Conservation (phyloP, 2,888 invertebrate genomes). For the Phyllotreta cruciferae region DNA sequence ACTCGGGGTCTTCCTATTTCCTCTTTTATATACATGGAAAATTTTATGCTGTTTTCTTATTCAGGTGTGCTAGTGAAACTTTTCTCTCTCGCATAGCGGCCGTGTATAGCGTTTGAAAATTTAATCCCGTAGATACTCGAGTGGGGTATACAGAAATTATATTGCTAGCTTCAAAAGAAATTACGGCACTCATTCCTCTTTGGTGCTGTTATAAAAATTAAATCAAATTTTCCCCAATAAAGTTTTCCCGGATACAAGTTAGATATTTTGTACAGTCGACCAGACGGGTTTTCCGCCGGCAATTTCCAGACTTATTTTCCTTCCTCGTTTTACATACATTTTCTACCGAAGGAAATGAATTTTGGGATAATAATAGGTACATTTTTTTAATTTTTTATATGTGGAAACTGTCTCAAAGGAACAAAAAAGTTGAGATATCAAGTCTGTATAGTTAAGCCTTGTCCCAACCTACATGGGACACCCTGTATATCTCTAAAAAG, state of each 20-base stretch:
- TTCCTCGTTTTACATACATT: constrained; percentile 28
- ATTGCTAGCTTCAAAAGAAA: constrained; percentile 61
- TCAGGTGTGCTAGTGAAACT: constrained; percentile 52
- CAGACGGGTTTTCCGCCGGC: constrained; percentile 46
- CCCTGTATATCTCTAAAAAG: too few relatives aligned
- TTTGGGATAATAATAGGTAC: too few relatives aligned
- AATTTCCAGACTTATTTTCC: constrained; percentile 34
- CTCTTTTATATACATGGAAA: constrained; percentile 32
- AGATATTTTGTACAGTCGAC: constrained; percentile 50
- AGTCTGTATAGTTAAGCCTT: too few relatives aligned
- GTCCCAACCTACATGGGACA: too few relatives aligned
- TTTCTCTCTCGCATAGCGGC: constrained; percentile 46
- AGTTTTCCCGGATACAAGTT: constrained; percentile 61
- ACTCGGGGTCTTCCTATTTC: constrained; percentile 30
- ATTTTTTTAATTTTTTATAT: too few relatives aligned
- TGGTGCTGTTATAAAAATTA: constrained; percentile 61
- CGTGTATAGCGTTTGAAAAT: constrained; percentile 47
- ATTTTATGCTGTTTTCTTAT: constrained; percentile 50
- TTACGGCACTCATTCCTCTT: constrained; percentile 61
- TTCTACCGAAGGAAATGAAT: not conserved
- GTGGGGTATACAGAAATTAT: constrained; percentile 59
- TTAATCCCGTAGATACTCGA: constrained; percentile 56
- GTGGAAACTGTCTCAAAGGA: too few relatives aligned
- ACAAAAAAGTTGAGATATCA: too few relatives aligned
- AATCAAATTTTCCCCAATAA: constrained; percentile 62